These are phyloP conservation scores for Formica aserva DNA, from an alignment of 2,888 invertebrate species.

Conservation along the genomic window DNA sequence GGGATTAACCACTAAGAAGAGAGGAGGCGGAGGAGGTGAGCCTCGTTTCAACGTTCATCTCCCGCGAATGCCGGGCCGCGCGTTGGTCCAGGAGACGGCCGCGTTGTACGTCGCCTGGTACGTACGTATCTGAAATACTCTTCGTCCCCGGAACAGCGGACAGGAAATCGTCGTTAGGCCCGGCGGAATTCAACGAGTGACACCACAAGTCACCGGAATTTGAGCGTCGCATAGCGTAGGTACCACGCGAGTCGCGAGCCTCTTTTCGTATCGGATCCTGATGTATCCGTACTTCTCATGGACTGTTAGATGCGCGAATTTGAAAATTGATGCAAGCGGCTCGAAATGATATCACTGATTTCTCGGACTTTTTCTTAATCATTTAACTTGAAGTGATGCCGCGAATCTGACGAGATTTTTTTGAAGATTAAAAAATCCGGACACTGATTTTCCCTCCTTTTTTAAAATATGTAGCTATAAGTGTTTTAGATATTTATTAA, in stretches of 20 bases:
- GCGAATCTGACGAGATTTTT: not conserved
- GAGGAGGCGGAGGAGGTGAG: not conserved
- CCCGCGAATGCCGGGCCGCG: constrained; percentile 31
- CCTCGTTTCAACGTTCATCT: constrained; percentile 27
- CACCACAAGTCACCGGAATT: constrained; percentile 78
- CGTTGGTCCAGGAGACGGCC: constrained; percentile 1
- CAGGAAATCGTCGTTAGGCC: constrained; percentile 72
- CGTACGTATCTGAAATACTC: constrained; percentile 56
- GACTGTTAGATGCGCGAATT: constrained; percentile 18
- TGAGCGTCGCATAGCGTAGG: constrained; percentile 77
- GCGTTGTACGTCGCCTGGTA: constrained; percentile 34
- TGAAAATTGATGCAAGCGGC: not conserved
- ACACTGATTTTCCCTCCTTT: not conserved
- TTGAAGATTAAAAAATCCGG: not conserved
- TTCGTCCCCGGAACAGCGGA: constrained; percentile 49
- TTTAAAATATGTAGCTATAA: not conserved
- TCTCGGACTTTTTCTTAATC: not conserved
- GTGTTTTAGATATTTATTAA: not conserved
- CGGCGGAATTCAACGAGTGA: constrained; percentile 75
- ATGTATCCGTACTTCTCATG: constrained; percentile 24
- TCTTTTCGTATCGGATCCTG: constrained; percentile 45
- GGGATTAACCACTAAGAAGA: constrained; percentile 5
- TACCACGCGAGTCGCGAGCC: constrained; percentile 71
- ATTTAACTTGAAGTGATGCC: not conserved
- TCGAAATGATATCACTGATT: not conserved